Percentiles rank a stretch among this genome's conserved stretches.
Conservation (phyloP, 37 sponge, comb jelly and placozoan species). For the Beroe forskalii region DNA sequence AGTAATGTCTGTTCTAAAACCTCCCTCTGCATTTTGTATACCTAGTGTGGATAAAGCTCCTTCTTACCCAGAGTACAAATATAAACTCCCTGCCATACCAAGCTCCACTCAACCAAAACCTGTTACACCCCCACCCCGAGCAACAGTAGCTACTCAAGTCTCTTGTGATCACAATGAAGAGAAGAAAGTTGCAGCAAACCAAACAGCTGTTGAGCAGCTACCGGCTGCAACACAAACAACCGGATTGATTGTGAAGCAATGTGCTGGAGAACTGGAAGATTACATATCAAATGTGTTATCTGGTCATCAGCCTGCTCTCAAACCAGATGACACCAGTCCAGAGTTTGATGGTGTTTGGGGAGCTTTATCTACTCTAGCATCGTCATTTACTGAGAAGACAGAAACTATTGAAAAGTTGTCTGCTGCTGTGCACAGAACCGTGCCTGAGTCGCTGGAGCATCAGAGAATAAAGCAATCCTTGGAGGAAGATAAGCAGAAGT, state of each 20-base stretch:
- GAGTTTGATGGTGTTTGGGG: background rate
- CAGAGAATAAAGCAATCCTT: background rate
- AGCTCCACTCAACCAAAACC: background rate
- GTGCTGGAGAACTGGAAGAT: background rate
- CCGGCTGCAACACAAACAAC: background rate
- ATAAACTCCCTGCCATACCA: background rate
- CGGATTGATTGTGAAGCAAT: background rate
- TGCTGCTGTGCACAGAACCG: background rate
- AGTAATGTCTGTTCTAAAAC: background rate
- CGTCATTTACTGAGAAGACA: background rate
- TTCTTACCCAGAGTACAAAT: background rate
- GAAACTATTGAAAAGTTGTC: background rate
- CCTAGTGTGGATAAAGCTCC: background rate
- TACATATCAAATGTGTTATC: background rate
- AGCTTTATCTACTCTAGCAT: background rate
- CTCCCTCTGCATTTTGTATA: constrained; percentile 13
- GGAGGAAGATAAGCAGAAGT: background rate
- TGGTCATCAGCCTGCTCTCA: background rate
- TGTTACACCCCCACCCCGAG: background rate
- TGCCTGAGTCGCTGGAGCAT: background rate
- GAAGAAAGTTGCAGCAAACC: background rate
- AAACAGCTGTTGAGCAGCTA: background rate
- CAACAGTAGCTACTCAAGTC: background rate
- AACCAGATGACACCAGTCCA: background rate
- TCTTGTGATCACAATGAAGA: background rate